Percentiles rank a stretch among this genome's conserved stretches.
phyloP scores from a whole-genome alignment of 2,113 vertebrate species.

The Puma concolor region DNA sequence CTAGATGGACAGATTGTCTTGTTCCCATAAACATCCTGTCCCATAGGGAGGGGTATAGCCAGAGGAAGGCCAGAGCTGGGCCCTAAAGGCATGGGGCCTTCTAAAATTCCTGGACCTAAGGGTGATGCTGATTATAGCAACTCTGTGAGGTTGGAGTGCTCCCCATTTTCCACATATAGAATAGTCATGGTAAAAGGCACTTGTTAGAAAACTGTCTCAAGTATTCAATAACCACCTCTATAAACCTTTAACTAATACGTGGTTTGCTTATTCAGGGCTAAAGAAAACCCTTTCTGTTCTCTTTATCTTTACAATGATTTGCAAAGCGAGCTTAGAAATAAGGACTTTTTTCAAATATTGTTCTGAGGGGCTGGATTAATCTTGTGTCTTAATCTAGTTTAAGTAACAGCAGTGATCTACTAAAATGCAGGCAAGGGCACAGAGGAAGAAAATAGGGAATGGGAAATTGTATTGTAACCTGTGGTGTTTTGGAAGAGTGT shows the following conservation, averaged over 20 bases:
- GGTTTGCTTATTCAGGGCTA: neutral
- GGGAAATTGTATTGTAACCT: neutral
- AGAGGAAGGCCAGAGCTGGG: neutral
- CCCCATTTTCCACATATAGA: neutral
- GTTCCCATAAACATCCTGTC: neutral
- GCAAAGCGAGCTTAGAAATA: constrained; percentile 25
- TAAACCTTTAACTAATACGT: neutral
- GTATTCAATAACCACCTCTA: neutral
- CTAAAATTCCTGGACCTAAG: neutral
- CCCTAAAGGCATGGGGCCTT: neutral
- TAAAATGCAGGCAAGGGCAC: neutral
- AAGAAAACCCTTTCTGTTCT: neutral
- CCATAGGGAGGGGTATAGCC: neutral
- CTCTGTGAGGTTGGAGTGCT: neutral
- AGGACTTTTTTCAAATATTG: neutral
- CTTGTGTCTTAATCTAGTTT: neutral
- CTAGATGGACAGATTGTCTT: neutral
- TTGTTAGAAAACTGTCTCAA: neutral
- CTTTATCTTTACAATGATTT: neutral
- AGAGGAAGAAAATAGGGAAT: neutral
- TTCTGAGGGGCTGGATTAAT: neutral
- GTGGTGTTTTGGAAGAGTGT: neutral
- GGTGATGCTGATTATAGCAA: neutral
- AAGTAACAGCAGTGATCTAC: neutral
- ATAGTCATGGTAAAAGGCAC: neutral